These are phyloP conservation scores for Leptodactylus fallax DNA, from an alignment of 2,797 vertebrate species.

Conservation along the genomic window DNA sequence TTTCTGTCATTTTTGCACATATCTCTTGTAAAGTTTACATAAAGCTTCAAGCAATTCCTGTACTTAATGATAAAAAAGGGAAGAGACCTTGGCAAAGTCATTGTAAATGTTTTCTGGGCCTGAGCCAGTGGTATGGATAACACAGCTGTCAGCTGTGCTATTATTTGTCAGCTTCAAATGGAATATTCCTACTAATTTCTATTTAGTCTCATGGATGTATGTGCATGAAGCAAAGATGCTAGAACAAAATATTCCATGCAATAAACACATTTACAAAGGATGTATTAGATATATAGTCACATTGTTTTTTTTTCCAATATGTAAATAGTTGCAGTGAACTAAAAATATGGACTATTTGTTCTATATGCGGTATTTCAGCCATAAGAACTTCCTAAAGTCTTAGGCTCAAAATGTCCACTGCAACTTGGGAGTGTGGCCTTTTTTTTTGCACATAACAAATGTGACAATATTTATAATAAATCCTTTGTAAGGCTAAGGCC, in stretches of 20 bases:
- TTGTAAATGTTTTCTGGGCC: not conserved
- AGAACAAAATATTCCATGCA: not conserved
- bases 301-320: no score
- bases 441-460: no score
- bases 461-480: no score
- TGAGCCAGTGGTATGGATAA: slow-evolving; percentile 18
- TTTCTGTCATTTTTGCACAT: not conserved
- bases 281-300: no score
- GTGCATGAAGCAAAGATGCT: not conserved
- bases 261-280: not conserved
- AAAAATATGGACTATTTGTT: no score
- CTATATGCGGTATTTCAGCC: no score
- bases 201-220: not conserved
- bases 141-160: slow-evolving; percentile 56
- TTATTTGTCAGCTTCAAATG: slow-evolving; percentile 3
- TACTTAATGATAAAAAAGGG: slow-evolving; percentile 50
- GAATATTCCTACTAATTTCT: slow-evolving; percentile 22
- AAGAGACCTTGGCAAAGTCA: not conserved
- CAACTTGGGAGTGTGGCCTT: no score
- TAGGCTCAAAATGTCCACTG: no score
- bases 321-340: no score
- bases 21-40: not conserved
- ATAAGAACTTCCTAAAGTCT: no score
- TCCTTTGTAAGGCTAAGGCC: no score
- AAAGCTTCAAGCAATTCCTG: not conserved